Evolutionary conservation across 2,797 vertebrate species (phyloP), one percentile per base, ranked within the genome.

Genomic region (Trachurus trachurus): DNA sequence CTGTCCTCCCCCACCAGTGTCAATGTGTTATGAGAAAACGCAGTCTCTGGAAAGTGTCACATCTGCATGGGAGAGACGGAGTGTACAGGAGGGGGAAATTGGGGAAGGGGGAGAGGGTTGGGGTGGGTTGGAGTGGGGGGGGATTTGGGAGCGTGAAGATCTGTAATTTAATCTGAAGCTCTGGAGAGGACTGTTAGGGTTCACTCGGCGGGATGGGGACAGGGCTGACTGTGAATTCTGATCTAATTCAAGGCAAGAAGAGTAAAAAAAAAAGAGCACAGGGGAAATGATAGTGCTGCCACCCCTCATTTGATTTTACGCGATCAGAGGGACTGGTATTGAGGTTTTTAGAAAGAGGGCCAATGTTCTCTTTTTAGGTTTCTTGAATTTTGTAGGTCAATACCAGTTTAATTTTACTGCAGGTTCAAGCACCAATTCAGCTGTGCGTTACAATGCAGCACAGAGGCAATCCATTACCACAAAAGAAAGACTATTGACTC

Each of bases 161-260:
- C 72, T 90, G 90, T 93, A 91, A 94, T 93, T 94, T 92, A 94
- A 94, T 94, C 87, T 91, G 83, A 88, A 83, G 71, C 85, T 92
- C 88, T 57, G 80, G 87, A 91, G 91, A 89, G 86, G 52, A 73
- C 82, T 73, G 80, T 83, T 84, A 80, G 83, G 86, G 83, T 83
- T 90, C 87, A 92, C 89, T 90, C 88, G 60, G 62, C 22, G 69
- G 83, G 81, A 90, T 78, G 89, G 73, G 73, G 79, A 82, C 66
- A 65, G 42, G 78, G 64, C 71, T 63, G 85, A 78, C 61, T 70
- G 71, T 66, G 69, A 89, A 89, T 89, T 90, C 45, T 87, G 88
- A 89, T 92, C 85, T 91, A 86, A 93, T 90, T 90, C 40, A 73
- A 76, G 73, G 49, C 52, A 80, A 66, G 50, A 49, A 50, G 47